Conservation (phyloP, 2,797 vertebrate genomes). For the Oreonectes daqikongensis region DNA sequence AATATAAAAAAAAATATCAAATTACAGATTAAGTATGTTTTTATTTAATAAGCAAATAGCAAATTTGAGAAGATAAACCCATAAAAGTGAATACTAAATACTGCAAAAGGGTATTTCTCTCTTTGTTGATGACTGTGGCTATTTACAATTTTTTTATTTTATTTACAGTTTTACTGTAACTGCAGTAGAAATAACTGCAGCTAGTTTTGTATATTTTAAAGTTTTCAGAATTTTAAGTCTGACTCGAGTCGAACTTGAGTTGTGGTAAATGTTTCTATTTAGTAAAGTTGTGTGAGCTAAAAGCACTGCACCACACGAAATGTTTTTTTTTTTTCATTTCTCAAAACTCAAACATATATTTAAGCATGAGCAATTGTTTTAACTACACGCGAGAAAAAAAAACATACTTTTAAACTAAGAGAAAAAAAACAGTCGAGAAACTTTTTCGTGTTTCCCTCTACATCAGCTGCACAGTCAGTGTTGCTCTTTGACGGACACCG, state of each 20-base stretch:
- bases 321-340: background rate
- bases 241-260: background rate
- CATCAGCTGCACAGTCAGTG: background rate
- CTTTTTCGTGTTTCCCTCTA: background rate
- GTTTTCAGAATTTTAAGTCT: background rate
- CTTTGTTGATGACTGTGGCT: too few relatives aligned
- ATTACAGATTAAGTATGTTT: too few relatives aligned
- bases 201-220: background rate
- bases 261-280: background rate
- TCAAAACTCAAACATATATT: background rate
- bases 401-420: background rate
- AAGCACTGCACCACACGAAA: background rate
- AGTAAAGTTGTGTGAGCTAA: background rate
- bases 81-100: too few relatives aligned
- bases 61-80: too few relatives aligned
- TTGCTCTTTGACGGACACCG: background rate
- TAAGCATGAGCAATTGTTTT: too few relatives aligned
- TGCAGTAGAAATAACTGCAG: too few relatives aligned
- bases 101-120: too few relatives aligned
- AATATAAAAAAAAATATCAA: too few relatives aligned
- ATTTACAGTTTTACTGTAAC: too few relatives aligned
- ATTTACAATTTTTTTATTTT: too few relatives aligned
- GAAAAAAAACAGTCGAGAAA: slow-evolving; percentile 10
- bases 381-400: background rate
- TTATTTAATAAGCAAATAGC: too few relatives aligned